Conservation (phyloP, 2,113 vertebrate species). For the Psammodynastes pulverulentus region DNA sequence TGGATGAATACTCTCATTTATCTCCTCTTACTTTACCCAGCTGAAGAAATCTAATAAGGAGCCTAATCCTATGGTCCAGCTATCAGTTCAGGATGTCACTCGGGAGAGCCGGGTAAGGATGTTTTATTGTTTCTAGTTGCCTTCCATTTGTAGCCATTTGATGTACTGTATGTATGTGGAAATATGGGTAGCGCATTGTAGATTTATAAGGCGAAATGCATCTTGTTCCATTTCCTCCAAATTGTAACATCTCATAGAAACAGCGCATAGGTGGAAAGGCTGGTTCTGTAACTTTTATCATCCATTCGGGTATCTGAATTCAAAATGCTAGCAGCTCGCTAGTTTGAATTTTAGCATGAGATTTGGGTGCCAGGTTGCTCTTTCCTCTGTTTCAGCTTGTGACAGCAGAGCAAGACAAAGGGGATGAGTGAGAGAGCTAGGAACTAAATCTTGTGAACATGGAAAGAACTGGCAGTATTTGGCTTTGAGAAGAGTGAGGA, state of each 20-base stretch:
- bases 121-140: background rate
- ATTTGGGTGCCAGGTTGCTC: background rate
- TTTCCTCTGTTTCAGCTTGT: background rate
- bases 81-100: slow-evolving; percentile 84
- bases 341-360: background rate
- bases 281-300: background rate
- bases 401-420: background rate
- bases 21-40: slow-evolving; percentile 53
- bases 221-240: background rate
- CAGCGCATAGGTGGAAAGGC: background rate
- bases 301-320: background rate
- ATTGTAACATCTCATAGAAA: background rate
- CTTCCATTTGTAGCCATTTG: background rate
- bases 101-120: slow-evolving; percentile 82
- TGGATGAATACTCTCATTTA: background rate
- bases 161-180: background rate
- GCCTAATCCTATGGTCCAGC: slow-evolving; percentile 84
- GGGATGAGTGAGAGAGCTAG: background rate
- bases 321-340: background rate
- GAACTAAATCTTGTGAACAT: background rate
- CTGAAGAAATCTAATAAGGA: slow-evolving; percentile 86
- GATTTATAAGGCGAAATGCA: background rate
- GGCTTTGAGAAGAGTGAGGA: background rate
- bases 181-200: background rate
- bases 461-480: background rate